Base-by-base conservation (phyloP, 2,113 vertebrate species). In the Antechinus flavipes region DNA sequence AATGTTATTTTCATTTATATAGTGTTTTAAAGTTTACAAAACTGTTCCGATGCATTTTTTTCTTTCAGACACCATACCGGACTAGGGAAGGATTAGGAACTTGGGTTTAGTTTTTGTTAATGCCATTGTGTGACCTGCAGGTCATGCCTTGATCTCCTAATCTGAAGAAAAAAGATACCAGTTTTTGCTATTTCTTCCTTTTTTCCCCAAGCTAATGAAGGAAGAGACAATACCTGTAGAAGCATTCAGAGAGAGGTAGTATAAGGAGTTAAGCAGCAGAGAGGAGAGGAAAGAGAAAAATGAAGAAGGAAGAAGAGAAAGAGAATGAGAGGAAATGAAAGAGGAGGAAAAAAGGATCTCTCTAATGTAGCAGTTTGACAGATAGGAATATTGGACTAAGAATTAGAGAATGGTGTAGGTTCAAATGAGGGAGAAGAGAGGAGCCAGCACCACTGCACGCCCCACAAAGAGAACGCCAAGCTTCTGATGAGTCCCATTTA, bases 261-360 rank as follows among this genome's bases (percentile, higher is more conserved):
- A 91, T 27, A 94, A 94, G 47, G 89, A 93, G 96, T 97, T 96
- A 95, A 96, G 49, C 68, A 95, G 54, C 35, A 93, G 56, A 93
- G 22, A 84, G 53, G 92, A 92, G 52, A 95, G 93, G 90, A 95
- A 96, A 96, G 93, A 96, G 58, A 97, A 95, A 96, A 84, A 22
- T 6, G 5, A 68, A 16, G 4, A n/a, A 8, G 30, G 7, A 56
- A 23, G 25, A 23, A 56, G 55, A 56, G 55, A 56, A 23, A 56
- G 24, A 56, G 55, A 25, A 23, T 25, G 55, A 68, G 58, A 49
- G 30, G 10, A 22, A 25, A 90, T 84, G 55, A 91, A 9, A 25
- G 61, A 92, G 58, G 26, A 56, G 55, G 25, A 56, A 56, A 55
- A 56, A 26, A 56, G 56, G 10, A 35, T 27, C 27, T 35, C 0